Percentiles rank a stretch among this genome's conserved stretches.
phyloP scores from a whole-genome alignment of 2,888 invertebrate genomes.

The Tipula vernalis region DNA sequence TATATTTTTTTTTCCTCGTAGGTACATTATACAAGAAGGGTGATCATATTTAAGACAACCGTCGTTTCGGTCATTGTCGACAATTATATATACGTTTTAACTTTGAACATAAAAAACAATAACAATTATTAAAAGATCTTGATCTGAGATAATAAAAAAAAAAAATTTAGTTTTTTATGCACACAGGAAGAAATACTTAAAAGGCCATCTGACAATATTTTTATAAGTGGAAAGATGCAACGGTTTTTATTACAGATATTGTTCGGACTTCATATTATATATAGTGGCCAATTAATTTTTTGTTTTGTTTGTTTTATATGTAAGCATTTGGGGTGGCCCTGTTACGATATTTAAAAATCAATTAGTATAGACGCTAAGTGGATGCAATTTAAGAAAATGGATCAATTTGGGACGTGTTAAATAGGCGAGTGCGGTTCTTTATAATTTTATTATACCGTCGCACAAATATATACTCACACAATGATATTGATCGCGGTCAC shows the following conservation, averaged over 20 bases:
- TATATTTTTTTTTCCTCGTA: not conserved
- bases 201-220: not conserved
- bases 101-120: not conserved
- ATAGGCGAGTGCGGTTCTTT: not conserved
- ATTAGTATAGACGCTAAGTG: not conserved
- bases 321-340: not conserved
- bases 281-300: not conserved
- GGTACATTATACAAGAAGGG: not conserved
- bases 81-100: not conserved
- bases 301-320: not conserved
- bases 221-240: slow-evolving; percentile 10
- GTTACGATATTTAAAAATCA: not conserved
- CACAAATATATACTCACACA: not conserved
- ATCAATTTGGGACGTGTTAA: not conserved
- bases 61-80: not conserved
- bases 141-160: not conserved
- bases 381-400: not conserved
- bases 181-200: not conserved
- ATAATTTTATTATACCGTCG: not conserved
- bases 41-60: not conserved
- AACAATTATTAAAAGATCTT: not conserved
- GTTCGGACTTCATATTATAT: not conserved
- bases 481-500: not conserved
- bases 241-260: slow-evolving; percentile 7
- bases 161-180: not conserved